phyloP scores from a whole-genome alignment of 2,113 vertebrate genomes.

The Stegostoma tigrinum region DNA sequence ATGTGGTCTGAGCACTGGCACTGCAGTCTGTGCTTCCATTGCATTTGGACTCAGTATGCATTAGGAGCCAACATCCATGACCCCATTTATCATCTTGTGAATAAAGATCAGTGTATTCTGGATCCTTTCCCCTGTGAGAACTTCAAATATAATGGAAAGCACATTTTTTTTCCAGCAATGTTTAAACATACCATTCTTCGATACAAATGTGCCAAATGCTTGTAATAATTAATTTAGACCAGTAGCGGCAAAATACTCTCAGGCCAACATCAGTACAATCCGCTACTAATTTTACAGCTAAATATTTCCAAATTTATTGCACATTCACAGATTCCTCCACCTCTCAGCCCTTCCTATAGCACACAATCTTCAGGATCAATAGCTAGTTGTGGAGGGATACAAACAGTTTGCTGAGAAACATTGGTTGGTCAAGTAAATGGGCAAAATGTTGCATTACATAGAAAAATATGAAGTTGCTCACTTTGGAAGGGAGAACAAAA shows the following conservation, averaged over 20 bases:
- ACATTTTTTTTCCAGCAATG: background rate
- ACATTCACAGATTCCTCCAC: background rate
- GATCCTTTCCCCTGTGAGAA: background rate
- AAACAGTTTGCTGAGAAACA: no score
- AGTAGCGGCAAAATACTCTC: background rate
- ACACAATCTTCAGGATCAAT: background rate
- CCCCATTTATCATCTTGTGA: background rate
- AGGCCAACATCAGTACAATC: background rate
- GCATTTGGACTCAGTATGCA: no score
- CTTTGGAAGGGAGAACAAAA: no score
- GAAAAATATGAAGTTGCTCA: no score
- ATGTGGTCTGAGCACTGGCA: background rate
- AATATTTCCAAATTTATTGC: background rate
- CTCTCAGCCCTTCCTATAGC: background rate
- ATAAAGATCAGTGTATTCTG: background rate
- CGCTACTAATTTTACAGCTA: background rate
- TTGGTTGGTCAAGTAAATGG: no score
- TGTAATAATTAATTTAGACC: slow-evolving; percentile 4
- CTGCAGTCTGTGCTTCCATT: background rate
- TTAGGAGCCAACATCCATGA: background rate
- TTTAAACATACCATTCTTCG: background rate
- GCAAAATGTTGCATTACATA: no score
- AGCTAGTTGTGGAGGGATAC: no score
- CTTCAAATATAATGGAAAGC: background rate
- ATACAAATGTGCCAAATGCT: background rate